These are phyloP conservation scores for Catocala nupta DNA, from an alignment of 2,888 invertebrate species.

Conservation along the genomic window DNA sequence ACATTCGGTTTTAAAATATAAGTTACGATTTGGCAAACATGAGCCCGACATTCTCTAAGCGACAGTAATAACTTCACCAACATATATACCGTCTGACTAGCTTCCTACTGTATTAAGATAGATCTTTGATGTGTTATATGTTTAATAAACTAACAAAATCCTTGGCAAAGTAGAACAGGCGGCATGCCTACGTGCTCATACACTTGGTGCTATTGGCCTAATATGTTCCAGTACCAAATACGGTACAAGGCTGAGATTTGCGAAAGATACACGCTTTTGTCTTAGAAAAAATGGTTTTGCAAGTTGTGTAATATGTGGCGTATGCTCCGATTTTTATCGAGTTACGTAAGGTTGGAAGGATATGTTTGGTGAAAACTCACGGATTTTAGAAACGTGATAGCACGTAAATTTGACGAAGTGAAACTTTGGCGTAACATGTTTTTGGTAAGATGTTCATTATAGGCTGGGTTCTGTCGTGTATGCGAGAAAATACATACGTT, in stretches of 20 bases:
- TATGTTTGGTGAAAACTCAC: background rate
- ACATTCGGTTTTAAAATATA: too few species aligned
- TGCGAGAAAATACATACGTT: too few species aligned
- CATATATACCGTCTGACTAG: too few species aligned
- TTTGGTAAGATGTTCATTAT: too few species aligned
- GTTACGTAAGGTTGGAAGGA: background rate
- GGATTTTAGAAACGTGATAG: too few species aligned
- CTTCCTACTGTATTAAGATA: too few species aligned
- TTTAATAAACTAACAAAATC: constrained; percentile 22
- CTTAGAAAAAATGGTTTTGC: constrained; percentile 4
- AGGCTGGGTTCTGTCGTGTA: too few species aligned
- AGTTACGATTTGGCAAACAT: too few species aligned
- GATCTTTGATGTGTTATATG: constrained; percentile 18
- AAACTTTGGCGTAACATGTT: too few species aligned
- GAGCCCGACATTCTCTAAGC: too few species aligned
- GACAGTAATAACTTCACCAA: too few species aligned
- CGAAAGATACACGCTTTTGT: constrained; percentile 14
- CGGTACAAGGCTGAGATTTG: constrained; percentile 13
- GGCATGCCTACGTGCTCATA: constrained; percentile 23
- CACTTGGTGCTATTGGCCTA: constrained; percentile 28
- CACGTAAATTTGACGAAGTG: too few species aligned
- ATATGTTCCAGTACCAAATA: constrained; percentile 35
- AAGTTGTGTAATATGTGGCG: background rate
- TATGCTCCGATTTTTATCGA: background rate
- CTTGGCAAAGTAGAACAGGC: constrained; percentile 33